Evolutionary conservation across 2,113 vertebrate species (phyloP), one percentile per base, ranked within the genome.

Genomic region (Rissa tridactyla): DNA sequence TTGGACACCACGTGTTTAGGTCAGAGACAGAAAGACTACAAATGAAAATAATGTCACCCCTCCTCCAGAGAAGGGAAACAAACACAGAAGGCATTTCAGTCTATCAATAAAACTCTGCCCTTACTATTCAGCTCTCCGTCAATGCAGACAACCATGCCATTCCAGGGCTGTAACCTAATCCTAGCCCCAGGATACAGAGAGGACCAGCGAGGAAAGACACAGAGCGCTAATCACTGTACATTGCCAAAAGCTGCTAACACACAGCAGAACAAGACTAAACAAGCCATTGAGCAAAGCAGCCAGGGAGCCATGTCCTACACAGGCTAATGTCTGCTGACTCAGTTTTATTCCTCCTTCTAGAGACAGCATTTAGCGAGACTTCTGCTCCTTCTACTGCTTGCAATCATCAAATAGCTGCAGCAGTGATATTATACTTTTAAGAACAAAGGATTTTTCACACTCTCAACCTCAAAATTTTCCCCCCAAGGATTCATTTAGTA

Each of bases 31-130:
- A 69, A 32, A 46, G 72, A 38, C 55, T 38, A 92, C 85, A 89
- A 95, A 84, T 7, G 78, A 78, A 90, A 88, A 60, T 79, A 93
- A 88, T 72, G 65, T 82, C 80, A 86, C 38, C n/a, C 36, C 54
- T 89, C 68, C 91, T 83, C 58, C 54, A 79, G 11, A 55, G 82
- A 92, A 88, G 51, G 72, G 85, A 95, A 91, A 88, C 80, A 94
- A 95, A 92, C 71, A 94, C 46, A 96, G 86, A 86, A 88, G 58
- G 78, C 80, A 95, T 96, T 96, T 96, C 76, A 87, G 55, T 88
- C 88, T 40, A 91, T 95, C 94, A 96, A 80, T 66, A 94, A 66
- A 90, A 90, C 86, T 82, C 83, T 93, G 86, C 17, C 68, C 92
- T 88, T 84, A 38, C 87, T 77, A 88, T 92, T 88, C 84, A 94